Percentiles rank a stretch among this genome's conserved stretches.
Evolutionary conservation across 2,888 invertebrate species (phyloP).

Genomic region (Smittia sp.): DNA sequence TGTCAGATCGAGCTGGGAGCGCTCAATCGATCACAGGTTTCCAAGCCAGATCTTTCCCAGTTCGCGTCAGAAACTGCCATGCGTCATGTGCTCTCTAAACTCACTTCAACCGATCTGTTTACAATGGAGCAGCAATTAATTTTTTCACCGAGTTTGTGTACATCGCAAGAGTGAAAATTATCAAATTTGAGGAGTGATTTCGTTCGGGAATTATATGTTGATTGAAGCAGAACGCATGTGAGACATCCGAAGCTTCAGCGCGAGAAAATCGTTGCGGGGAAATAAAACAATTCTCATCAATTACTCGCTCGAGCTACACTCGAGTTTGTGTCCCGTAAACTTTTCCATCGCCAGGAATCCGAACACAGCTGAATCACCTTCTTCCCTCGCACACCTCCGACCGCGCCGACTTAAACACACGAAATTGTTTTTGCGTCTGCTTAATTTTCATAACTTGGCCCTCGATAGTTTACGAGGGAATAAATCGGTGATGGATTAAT

Average conservation of each 20-base stretch:
- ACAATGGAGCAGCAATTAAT: constrained; percentile 31
- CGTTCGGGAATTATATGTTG: constrained; percentile 31
- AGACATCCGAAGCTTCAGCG: not conserved
- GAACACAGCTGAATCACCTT: constrained; percentile 13
- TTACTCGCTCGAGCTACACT: not conserved
- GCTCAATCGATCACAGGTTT: too few relatives aligned
- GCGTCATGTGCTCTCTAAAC: not conserved
- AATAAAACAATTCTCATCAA: not conserved
- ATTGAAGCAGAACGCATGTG: constrained; percentile 37
- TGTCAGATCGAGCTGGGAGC: too few relatives aligned
- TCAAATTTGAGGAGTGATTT: constrained; percentile 30
- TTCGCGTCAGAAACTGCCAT: not conserved
- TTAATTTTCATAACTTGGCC: constrained; percentile 11
- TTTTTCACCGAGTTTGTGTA: constrained; percentile 33
- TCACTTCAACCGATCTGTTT: not conserved
- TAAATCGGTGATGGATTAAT: constrained; percentile 35
- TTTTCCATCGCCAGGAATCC: constrained; percentile 28
- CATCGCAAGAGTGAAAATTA: constrained; percentile 24
- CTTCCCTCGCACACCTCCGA: not conserved
- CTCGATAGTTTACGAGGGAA: constrained; percentile 26
- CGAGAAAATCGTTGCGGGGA: not conserved
- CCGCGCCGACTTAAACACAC: not conserved
- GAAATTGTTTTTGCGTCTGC: not conserved
- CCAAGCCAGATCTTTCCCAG: not conserved
- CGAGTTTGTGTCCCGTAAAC: constrained; percentile 22